Evolutionary conservation across 2,888 invertebrate genomes (phyloP).

Genomic region (Oscheius sp.): DNA sequence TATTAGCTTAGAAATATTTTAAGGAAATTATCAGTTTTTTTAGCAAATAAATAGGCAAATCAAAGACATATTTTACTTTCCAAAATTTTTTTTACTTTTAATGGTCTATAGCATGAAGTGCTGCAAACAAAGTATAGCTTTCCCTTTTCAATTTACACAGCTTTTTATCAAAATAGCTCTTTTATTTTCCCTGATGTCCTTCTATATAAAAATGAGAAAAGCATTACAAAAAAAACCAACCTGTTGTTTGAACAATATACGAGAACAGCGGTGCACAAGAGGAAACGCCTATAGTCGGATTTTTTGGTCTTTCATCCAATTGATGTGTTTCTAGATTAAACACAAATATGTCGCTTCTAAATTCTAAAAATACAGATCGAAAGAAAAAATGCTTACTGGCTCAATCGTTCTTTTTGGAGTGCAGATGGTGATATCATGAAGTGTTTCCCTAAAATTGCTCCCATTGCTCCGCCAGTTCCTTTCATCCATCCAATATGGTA

Average conservation of each 20-base stretch:
- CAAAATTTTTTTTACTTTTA: too few species aligned
- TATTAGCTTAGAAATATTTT: too few species aligned
- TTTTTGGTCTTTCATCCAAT: slow-evolving; percentile 27
- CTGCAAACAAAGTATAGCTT: too few species aligned
- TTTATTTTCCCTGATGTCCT: neutral
- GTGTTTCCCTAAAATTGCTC: slow-evolving; percentile 72
- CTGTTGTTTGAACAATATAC: slow-evolving; percentile 47
- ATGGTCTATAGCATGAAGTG: too few species aligned
- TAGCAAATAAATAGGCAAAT: too few species aligned
- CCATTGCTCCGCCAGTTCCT: slow-evolving; percentile 83
- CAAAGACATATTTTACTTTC: too few species aligned
- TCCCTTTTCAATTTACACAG: neutral
- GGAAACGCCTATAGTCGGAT: slow-evolving; percentile 47
- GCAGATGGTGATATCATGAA: slow-evolving; percentile 96
- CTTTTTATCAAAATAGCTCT: neutral
- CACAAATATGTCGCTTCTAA: slow-evolving; percentile 53
- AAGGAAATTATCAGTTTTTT: too few species aligned
- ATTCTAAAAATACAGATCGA: slow-evolving; percentile 73
- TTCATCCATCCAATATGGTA: slow-evolving; percentile 94
- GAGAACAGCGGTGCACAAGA: slow-evolving; percentile 52
- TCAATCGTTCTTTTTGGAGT: slow-evolving; percentile 85
- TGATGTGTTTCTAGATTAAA: slow-evolving; percentile 43
- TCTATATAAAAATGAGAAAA: slow-evolving; percentile 6
- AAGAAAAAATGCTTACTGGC: slow-evolving; percentile 25
- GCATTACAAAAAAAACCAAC: slow-evolving; percentile 29